Evolutionary conservation across 1,140 invertebrate species (phyloP).

Genomic region (Drosophila watanabei): DNA sequence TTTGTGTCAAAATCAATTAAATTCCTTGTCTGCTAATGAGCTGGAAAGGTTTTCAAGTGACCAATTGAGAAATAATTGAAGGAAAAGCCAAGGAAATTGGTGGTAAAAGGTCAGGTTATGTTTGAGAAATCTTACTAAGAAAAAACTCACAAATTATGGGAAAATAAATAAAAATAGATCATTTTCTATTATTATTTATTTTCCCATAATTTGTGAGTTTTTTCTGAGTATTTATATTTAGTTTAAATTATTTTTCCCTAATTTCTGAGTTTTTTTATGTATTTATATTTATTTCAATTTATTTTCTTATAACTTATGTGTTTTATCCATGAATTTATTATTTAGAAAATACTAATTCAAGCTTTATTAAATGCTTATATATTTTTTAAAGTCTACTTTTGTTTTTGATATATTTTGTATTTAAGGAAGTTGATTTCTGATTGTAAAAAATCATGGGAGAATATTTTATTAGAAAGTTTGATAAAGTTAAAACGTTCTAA

Average conservation of each 20-base stretch:
- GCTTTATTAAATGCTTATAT: background rate
- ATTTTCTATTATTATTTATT: no score
- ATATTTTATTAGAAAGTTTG: background rate
- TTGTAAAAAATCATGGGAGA: background rate
- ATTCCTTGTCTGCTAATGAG: conserved; percentile 3
- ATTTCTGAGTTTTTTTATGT: no score
- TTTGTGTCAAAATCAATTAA: conserved; percentile 21
- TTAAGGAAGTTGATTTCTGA: background rate
- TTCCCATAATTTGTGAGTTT: no score
- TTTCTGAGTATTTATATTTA: no score
- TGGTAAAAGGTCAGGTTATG: background rate
- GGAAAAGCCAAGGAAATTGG: background rate
- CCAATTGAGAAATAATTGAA: background rate
- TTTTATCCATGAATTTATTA: background rate
- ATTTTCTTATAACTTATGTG: background rate
- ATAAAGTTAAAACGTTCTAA: background rate
- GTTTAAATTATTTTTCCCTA: no score
- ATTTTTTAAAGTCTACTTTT: background rate
- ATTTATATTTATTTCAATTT: background rate
- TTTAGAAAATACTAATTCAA: background rate
- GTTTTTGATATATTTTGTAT: background rate
- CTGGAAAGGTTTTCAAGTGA: conserved; percentile 7
- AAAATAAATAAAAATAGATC: no score
- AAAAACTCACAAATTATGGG: no score
- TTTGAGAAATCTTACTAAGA: background rate